Evolutionary conservation across 2,113 vertebrate genomes (phyloP), one percentile per base, ranked within the genome.

Genomic region (Copsychus sechellarum): DNA sequence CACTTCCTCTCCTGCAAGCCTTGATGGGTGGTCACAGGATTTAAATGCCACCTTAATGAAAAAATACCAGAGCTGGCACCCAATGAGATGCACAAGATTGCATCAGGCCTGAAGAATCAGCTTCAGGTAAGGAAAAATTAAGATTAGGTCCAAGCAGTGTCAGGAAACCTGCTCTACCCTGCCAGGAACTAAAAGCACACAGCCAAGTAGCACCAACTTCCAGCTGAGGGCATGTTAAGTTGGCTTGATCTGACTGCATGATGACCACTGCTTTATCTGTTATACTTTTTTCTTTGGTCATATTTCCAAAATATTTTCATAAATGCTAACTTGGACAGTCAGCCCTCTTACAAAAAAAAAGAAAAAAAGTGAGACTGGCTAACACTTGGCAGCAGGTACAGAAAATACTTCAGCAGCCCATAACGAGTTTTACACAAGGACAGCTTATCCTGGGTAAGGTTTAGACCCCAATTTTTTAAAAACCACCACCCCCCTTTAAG

Each of bases 351-450:
- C 34, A 4, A 10, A 45, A 80, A 79, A 73, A 71, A 78, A 77
- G 77, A 71, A 61, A 73, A 57, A 53, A 36, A 56, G 24, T 14
- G 64, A 73, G 80, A 73, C 47, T 81, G 94, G 34, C 3, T 86
- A 95, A 80, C 51, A 36, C 47, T 95, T 95, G 92, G 94, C 90
- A 97, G 69, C 23, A 95, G 69, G 80, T 78, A 86, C 25, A 92
- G 92, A 94, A 96, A 93, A 92, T 83, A 92, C 33, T 90, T 92
- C 72, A 88, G 56, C 82, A 87, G 81, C 90, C 81, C 66, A 8
- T 96, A 93, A 93, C 26, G 10, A 71, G 34, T 90, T 96, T 94
- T 95, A 92, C 47, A 94, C 64, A 91, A 73, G 50, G 87, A 74
- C 34, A 92, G 34, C 47, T 67, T 81, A 64, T 25, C 28, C 92